Percentiles rank a stretch among this genome's conserved stretches.
Conservation (phyloP, 1,140 invertebrate genomes). For the Drosophila sechellia region DNA sequence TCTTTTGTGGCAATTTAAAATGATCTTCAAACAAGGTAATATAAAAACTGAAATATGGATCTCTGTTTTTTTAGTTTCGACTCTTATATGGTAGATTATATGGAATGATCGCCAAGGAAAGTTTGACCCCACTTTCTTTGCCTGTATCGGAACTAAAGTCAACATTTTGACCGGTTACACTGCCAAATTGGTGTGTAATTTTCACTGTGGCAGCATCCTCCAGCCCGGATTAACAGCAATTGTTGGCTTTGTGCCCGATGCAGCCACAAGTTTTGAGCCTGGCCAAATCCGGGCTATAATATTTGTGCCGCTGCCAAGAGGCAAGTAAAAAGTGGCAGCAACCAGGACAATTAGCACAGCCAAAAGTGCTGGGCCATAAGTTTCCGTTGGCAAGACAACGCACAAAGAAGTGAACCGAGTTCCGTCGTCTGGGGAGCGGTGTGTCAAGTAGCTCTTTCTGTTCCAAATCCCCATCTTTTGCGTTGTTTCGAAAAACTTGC, state of each 20-base stretch:
- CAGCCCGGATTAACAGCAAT: conserved; percentile 16
- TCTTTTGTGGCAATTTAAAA: neutral
- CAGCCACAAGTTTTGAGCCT: conserved; percentile 52
- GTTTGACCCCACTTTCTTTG: too few species aligned
- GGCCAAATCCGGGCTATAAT: conserved; percentile 64
- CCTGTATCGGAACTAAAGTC: conserved; percentile 1
- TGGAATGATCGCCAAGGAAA: too few species aligned
- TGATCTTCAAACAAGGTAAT: neutral
- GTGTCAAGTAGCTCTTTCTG: conserved; percentile 25
- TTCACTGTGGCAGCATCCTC: conserved; percentile 5
- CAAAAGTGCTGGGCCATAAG: conserved; percentile 46
- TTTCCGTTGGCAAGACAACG: conserved; percentile 49
- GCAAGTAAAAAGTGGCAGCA: conserved; percentile 6
- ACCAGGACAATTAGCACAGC: conserved; percentile 53
- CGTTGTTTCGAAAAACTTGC: conserved; percentile 4
- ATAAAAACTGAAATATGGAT: too few species aligned
- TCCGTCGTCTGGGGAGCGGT: conserved; percentile 54
- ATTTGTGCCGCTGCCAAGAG: conserved; percentile 20
- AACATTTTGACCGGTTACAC: neutral
- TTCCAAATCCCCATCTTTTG: conserved; percentile 1
- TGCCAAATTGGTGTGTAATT: neutral
- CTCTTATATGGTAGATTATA: too few species aligned
- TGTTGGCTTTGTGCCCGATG: conserved; percentile 25
- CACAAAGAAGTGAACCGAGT: conserved; percentile 24
- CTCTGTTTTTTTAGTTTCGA: too few species aligned